A percentile compares a stretch with the other conserved stretches of the same genome.
These are phyloP conservation scores for Gadopsis marmoratus DNA, from an alignment of 2,797 vertebrate species.

Conservation along the genomic window DNA sequence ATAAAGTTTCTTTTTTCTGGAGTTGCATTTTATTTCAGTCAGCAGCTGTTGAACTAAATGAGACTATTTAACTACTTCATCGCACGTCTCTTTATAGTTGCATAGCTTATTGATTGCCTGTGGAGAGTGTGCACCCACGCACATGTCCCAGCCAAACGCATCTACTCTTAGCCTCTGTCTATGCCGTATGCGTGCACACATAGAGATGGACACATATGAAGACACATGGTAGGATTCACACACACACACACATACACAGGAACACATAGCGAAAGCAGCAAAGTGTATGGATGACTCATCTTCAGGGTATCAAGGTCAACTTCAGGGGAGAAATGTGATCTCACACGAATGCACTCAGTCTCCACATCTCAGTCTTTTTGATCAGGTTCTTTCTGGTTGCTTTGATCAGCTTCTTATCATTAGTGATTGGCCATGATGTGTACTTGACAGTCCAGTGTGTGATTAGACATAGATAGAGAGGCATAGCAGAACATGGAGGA, in stretches of 20 bases:
- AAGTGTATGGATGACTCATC: conserved; percentile 37
- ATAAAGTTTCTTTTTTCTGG: neutral
- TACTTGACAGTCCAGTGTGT: conserved; percentile 76
- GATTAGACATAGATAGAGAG: conserved; percentile 77
- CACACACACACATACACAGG: neutral
- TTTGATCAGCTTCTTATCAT: conserved; percentile 80
- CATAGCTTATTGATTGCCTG: conserved; percentile 35
- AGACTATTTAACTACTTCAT: conserved; percentile 23
- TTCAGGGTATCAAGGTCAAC: conserved; percentile 69
- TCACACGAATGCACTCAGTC: conserved; percentile 42
- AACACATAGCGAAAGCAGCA: conserved; percentile 1
- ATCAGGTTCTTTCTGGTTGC: conserved; percentile 66
- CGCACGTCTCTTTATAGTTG: conserved; percentile 6
- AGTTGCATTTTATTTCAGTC: conserved; percentile 40
- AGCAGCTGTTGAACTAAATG: conserved; percentile 36
- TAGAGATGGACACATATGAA: conserved; percentile 6
- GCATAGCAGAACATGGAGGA: conserved; percentile 59
- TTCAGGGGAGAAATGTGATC: conserved; percentile 44
- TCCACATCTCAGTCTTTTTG: conserved; percentile 73
- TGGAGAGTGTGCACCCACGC: neutral
- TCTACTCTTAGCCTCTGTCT: neutral
- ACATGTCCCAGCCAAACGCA: conserved; percentile 12
- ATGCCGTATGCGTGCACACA: neutral
- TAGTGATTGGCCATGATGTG: conserved; percentile 74
- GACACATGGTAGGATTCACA: neutral